A percentile compares a stretch with the other conserved stretches of the same genome.
Conservation (phyloP, 1,140 invertebrate species). For the Meteorus sp. region DNA sequence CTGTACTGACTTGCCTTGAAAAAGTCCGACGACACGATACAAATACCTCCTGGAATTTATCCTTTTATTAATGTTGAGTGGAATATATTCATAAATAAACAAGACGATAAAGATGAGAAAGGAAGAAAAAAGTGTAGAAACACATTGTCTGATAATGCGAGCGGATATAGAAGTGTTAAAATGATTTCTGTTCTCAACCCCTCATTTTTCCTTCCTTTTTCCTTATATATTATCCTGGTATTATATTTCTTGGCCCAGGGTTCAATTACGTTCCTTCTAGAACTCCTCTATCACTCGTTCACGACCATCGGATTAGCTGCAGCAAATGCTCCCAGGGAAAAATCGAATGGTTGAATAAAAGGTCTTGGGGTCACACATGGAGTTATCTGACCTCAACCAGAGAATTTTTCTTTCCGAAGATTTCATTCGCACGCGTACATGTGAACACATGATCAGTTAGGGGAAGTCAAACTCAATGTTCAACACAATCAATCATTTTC, state of each 20-base stretch:
- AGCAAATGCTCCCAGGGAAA: neutral
- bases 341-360: neutral
- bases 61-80: neutral
- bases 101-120: neutral
- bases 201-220: neutral
- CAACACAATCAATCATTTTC: too few relatives aligned
- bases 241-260: neutral
- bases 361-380: neutral
- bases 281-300: neutral
- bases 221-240: neutral
- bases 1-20: slow-evolving; percentile 37
- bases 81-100: neutral
- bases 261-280: neutral
- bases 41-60: slow-evolving; percentile 21
- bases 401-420: too few relatives aligned
- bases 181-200: too few relatives aligned
- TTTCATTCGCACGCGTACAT: too few relatives aligned
- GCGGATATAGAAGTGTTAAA: too few relatives aligned
- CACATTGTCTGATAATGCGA: too few relatives aligned
- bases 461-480: too few relatives aligned
- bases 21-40: slow-evolving; percentile 8
- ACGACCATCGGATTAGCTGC: neutral
- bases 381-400: too few relatives aligned
- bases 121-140: too few relatives aligned
- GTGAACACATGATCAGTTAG: too few relatives aligned